Conservation (phyloP, 2,113 vertebrate species). For the Callipepla californica region DNA sequence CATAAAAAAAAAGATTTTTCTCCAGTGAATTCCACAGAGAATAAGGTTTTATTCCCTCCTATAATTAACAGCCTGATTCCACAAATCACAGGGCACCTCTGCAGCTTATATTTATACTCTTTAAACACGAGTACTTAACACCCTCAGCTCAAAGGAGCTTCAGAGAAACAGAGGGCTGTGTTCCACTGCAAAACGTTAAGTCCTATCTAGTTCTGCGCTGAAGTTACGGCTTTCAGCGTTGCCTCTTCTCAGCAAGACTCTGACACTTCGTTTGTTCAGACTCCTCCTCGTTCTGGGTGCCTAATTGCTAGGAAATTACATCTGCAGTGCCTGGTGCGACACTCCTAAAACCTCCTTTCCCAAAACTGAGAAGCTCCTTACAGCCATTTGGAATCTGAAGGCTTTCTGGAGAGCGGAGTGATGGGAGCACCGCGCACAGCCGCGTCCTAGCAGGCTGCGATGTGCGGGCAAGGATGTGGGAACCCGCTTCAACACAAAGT, state of each 20-base stretch:
- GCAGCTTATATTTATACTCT: background rate
- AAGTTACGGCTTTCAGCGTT: background rate
- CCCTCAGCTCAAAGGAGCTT: background rate
- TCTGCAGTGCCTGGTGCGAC: background rate
- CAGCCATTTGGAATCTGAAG: background rate
- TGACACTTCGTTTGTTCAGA: background rate
- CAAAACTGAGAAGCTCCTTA: background rate
- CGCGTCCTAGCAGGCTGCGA: accelerated
- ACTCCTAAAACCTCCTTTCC: background rate
- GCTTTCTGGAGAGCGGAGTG: accelerated
- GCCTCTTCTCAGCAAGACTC: background rate
- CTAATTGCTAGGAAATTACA: background rate
- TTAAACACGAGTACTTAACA: background rate
- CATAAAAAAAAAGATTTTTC: background rate
- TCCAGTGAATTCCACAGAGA: background rate
- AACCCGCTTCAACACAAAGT: background rate
- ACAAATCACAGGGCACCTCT: background rate
- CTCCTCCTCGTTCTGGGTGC: background rate
- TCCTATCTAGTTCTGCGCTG: background rate
- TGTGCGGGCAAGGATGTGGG: background rate
- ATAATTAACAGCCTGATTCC: background rate
- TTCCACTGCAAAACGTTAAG: background rate
- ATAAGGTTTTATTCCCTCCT: background rate
- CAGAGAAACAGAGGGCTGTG: background rate
- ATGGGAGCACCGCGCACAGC: accelerated